Evolutionary conservation across 2,888 invertebrate genomes (phyloP).

Genomic region (Melanophora roralis): DNA sequence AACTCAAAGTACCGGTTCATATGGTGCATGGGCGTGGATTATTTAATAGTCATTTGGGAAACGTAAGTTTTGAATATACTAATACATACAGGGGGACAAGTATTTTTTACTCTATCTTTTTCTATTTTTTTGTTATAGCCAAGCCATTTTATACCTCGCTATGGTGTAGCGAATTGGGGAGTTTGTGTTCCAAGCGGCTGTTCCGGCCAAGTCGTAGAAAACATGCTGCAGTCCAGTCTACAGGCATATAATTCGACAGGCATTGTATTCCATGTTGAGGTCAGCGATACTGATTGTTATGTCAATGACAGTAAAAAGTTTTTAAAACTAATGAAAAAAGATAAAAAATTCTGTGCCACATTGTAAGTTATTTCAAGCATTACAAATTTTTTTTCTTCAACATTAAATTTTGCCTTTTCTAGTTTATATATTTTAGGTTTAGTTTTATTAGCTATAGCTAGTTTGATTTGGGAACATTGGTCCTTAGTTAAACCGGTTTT

Average conservation of each 20-base stretch:
- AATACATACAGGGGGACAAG: no score
- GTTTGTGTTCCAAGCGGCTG: conserved; percentile 83
- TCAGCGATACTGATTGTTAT: conserved; percentile 80
- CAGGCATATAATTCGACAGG: conserved; percentile 80
- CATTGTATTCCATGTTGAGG: conserved; percentile 80
- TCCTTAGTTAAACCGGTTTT: conserved; percentile 23
- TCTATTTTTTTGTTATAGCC: conserved; percentile 77
- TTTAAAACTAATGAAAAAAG: conserved; percentile 68
- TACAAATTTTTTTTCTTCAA: neutral
- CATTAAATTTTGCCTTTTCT: neutral
- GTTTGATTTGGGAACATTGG: conserved; percentile 51
- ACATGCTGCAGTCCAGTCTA: conserved; percentile 80
- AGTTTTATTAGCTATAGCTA: conserved; percentile 15
- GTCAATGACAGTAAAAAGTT: conserved; percentile 75
- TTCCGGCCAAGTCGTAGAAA: conserved; percentile 79
- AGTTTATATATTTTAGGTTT: conserved; percentile 55
- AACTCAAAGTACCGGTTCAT: conserved; percentile 81
- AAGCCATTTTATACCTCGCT: conserved; percentile 85
- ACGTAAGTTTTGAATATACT: conserved; percentile 77
- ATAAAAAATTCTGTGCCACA: conserved; percentile 77
- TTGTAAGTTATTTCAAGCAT: conserved; percentile 74
- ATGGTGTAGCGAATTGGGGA: conserved; percentile 85
- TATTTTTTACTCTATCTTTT: conserved; percentile 16
- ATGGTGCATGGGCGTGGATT: conserved; percentile 82
- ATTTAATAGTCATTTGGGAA: conserved; percentile 81